Base-by-base conservation (phyloP, 2,888 invertebrate species). In the Epinotia bilunana region DNA sequence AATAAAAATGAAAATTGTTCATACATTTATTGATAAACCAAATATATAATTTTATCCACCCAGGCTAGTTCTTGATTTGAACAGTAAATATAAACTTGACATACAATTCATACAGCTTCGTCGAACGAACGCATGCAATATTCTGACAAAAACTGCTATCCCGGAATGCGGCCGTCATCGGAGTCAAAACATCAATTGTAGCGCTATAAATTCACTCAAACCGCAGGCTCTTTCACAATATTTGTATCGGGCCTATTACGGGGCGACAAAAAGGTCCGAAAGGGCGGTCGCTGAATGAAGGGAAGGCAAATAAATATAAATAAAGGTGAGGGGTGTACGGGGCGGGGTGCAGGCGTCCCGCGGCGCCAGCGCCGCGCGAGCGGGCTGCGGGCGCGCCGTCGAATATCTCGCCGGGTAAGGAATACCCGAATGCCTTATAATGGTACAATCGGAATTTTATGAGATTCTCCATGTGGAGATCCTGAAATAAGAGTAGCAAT, bases 231-330 rank as follows among this genome's bases (percentile, higher is more conserved):
- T 91, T 93, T 93, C 92, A 94, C 91, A 94, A 93, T 93, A 93
- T 94, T 94, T 93, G 93, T 93, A 90, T 90, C 93, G 90, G 90
- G 87, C 87, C 88, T 88, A 88, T 89, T 88, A 87, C 86, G 85
- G 85, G 82, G 89, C 89, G 91, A 90, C 93, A 93, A 93, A 94
- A 94, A 92, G 89, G 90, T 89, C 93, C 92, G 92, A 93, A 93
- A 92, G 91, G 94, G 92, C 93, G 92, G 91, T 90, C 87, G 88
- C 89, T 93, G 92, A 93, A 93, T 93, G 93, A 93, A 93, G 92
- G 92, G 93, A 92, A 93, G 93, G 93, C 93, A 94, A 94, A 94
- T 94, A 94, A 94, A 93, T 92, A 94, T 93, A 93, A 94, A 93
- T 94, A 93, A 93, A 93, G 92, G 90, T 88, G 87, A 90, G 86